Conservation (phyloP, 2,797 vertebrate genomes). For the Buceros bicornis region DNA sequence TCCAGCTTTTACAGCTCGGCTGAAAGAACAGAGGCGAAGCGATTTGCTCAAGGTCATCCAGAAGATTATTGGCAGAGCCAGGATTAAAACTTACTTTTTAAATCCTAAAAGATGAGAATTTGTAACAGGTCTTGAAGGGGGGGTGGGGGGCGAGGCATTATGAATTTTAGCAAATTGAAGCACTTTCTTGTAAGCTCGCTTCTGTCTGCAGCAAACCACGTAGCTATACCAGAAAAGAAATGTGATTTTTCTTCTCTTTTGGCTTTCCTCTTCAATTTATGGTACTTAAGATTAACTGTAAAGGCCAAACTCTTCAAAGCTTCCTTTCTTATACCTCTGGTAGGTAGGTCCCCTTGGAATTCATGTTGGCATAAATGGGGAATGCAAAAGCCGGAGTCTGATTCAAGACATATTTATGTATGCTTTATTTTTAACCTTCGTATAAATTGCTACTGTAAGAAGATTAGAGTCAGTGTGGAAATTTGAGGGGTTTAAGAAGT, state of each 20-base stretch:
- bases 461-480: not conserved
- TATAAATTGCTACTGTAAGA: not conserved
- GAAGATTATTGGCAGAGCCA: slow-evolving; percentile 45
- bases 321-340: not conserved
- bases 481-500: not conserved
- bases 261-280: not conserved
- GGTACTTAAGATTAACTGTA: not conserved
- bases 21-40: slow-evolving; percentile 24
- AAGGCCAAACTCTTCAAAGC: not conserved
- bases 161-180: not conserved
- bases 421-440: slow-evolving; percentile 26
- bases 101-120: slow-evolving; percentile 25
- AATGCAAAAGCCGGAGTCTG: not conserved
- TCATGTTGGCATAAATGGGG: not conserved
- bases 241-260: not conserved
- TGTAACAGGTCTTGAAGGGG: not conserved
- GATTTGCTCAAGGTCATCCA: slow-evolving; percentile 46
- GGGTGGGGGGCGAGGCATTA: not conserved
- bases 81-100: slow-evolving; percentile 52
- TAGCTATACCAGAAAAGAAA: not conserved
- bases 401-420: not conserved
- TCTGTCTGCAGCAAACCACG: not conserved
- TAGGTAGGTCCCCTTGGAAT: not conserved
- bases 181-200: not conserved
- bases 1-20: slow-evolving; percentile 4